Base-by-base conservation (phyloP, 64 coral and sea anemone species). In the Pocillopora verrucosa region DNA sequence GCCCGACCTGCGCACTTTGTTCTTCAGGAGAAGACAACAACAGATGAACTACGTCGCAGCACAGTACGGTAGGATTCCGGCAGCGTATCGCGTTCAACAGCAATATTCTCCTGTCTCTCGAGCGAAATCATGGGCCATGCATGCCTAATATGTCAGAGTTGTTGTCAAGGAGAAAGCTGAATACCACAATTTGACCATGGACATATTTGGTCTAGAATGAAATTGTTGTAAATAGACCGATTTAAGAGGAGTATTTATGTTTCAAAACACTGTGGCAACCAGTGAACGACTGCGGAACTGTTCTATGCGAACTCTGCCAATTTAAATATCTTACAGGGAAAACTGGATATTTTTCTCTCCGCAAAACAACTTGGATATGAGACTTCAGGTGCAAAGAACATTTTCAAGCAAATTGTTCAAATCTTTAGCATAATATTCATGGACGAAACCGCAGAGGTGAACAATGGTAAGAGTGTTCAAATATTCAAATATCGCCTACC, bases 1-100 rank as follows among this genome's bases (percentile, higher is more conserved):
- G 58, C 90, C 90, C 5, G 90, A 92, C 73, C 77, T 92, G 13
- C 74, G 83, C 58, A 87, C 75, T 0, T 67, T 92, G 11, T 92
- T 92, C 75, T 87, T 92, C 22, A 76, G 77, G 16, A 59, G 90
- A 67, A 86, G 63, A 72, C 83, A 77, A 51, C 90, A 79, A 36
- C 90, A 92, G 34, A 81, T 76, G 34, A 75, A 81, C 4, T 91
- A 91, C 34, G 89, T 63, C 2, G 88, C 82, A 13, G 45, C 82
- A 36, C 82, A 85, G 82, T 85, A 85, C 64, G 65, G 65, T 20
- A 72, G 65, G 65, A 65, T 85, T 9, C 82, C 64, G 41, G 41
- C 41, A 24, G 65, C 82, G 69, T 85, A 85, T 57, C 63, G 82
- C 35, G 61, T 72, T 25, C 82, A 85, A 51, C 82, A 85, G 13